These are phyloP conservation scores for Arbacia lixula DNA, from an alignment of 53 echinoderm and acorn worm genomes.

Conservation along the genomic window DNA sequence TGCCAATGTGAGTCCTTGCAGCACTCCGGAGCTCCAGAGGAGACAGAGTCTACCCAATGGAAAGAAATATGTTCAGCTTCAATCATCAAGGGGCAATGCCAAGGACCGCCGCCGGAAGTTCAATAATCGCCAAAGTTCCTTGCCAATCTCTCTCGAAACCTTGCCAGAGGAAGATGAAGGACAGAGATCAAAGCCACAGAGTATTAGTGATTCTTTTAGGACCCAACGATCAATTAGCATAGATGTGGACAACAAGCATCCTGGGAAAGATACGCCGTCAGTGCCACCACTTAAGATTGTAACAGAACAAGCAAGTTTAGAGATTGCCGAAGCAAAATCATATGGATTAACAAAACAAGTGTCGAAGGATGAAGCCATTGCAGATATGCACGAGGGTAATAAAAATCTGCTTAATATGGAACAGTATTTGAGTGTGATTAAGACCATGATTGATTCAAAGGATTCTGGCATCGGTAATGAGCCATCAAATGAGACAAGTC, in stretches of 20 bases:
- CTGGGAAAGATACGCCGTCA: neutral
- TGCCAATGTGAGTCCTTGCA: conserved; percentile 47
- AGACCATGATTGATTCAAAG: conserved; percentile 93
- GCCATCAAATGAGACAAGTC: conserved; percentile 77
- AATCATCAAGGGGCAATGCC: conserved; percentile 54
- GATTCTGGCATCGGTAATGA: conserved; percentile 97
- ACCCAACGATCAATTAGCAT: conserved; percentile 58
- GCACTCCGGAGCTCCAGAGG: conserved; percentile 59
- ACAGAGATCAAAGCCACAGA: conserved; percentile 56
- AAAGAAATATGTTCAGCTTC: conserved; percentile 43
- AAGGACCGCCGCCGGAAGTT: conserved; percentile 84
- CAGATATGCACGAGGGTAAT: conserved; percentile 65
- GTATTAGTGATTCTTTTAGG: conserved; percentile 28
- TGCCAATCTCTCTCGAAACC: conserved; percentile 94
- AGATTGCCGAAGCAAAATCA: conserved; percentile 77
- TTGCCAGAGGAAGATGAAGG: conserved; percentile 94
- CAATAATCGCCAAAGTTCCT: conserved; percentile 87
- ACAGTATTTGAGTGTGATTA: conserved; percentile 80
- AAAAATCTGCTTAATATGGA: conserved; percentile 64
- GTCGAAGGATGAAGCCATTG: conserved; percentile 74
- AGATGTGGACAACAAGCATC: conserved; percentile 50
- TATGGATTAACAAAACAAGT: conserved; percentile 60
- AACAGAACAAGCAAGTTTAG: conserved; percentile 79
- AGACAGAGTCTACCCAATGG: conserved; percentile 63
- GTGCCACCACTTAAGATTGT: conserved; percentile 72